A percentile compares a stretch with the other conserved stretches of the same genome.
These are phyloP conservation scores for Pinna nobilis DNA, from an alignment of 1,140 invertebrate species.

Conservation along the genomic window DNA sequence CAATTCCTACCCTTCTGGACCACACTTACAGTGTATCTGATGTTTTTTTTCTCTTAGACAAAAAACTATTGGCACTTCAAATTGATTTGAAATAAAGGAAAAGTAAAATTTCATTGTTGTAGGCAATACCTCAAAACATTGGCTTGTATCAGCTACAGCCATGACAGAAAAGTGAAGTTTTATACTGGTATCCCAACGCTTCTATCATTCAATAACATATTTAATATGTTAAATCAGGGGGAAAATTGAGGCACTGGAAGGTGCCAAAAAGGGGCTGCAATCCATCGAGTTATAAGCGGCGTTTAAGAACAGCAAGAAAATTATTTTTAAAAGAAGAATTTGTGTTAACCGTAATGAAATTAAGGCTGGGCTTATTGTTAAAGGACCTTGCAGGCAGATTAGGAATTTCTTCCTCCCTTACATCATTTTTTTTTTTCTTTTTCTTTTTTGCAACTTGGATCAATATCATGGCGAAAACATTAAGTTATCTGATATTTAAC, in stretches of 20 bases:
- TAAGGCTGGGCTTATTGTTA: constrained; percentile 22
- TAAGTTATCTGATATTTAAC: constrained; percentile 21
- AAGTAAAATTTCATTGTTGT: too few relatives aligned
- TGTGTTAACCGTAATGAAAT: constrained; percentile 21
- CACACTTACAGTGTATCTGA: background rate
- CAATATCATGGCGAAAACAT: background rate
- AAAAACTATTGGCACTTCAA: background rate
- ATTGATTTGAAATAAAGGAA: too few relatives aligned
- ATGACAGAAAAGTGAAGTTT: background rate
- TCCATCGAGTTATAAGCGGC: background rate
- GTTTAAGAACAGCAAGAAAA: background rate
- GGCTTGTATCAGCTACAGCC: too few relatives aligned
- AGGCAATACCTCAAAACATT: too few relatives aligned
- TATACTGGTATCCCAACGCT: constrained; percentile 6
- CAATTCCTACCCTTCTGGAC: background rate
- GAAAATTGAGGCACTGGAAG: constrained; percentile 1
- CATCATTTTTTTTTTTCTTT: too few relatives aligned
- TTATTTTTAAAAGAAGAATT: constrained; percentile 29
- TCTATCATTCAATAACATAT: background rate
- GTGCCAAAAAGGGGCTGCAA: constrained; percentile 2
- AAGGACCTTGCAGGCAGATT: constrained; percentile 28
- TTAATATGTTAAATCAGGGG: background rate
- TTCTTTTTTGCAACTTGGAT: constrained; percentile 22
- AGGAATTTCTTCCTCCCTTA: constrained; percentile 14
- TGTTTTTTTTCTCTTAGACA: background rate